phyloP scores from a whole-genome alignment of 2,888 invertebrate species.

The Oegoconia quadripuncta region DNA sequence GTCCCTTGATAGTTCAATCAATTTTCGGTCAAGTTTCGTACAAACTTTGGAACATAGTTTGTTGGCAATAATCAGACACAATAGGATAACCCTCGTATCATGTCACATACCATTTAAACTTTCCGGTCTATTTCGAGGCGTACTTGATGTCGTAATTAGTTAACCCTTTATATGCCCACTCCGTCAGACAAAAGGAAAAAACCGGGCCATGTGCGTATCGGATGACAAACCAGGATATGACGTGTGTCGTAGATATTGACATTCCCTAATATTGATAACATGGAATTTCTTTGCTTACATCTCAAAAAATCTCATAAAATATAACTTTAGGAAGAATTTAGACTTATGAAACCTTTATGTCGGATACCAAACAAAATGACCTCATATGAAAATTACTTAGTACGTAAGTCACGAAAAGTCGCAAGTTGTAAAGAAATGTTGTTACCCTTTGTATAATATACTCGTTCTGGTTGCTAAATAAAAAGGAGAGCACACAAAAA shows the following conservation, averaged over 20 bases:
- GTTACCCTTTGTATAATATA: background rate
- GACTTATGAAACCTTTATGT: background rate
- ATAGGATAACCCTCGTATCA: no score
- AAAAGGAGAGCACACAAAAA: constrained; percentile 12
- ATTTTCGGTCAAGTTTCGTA: background rate
- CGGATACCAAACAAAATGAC: background rate
- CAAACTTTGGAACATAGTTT: background rate
- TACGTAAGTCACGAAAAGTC: constrained; percentile 1
- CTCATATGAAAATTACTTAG: background rate
- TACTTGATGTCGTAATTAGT: no score
- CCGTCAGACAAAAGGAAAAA: no score
- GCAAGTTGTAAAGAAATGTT: constrained; percentile 5
- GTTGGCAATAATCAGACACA: no score
- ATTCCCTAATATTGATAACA: no score
- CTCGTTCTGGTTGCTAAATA: background rate
- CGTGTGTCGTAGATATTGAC: background rate
- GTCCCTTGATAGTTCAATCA: background rate
- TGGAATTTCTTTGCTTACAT: background rate
- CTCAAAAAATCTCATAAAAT: background rate
- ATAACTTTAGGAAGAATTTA: background rate
- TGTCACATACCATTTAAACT: no score
- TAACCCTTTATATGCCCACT: no score
- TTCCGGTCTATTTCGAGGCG: no score
- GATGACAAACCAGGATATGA: background rate
- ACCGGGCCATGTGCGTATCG: no score